A percentile compares a stretch with the other conserved stretches of the same genome.
Conservation (phyloP, 1,140 invertebrate genomes). For the Drosophila malerkotliana region DNA sequence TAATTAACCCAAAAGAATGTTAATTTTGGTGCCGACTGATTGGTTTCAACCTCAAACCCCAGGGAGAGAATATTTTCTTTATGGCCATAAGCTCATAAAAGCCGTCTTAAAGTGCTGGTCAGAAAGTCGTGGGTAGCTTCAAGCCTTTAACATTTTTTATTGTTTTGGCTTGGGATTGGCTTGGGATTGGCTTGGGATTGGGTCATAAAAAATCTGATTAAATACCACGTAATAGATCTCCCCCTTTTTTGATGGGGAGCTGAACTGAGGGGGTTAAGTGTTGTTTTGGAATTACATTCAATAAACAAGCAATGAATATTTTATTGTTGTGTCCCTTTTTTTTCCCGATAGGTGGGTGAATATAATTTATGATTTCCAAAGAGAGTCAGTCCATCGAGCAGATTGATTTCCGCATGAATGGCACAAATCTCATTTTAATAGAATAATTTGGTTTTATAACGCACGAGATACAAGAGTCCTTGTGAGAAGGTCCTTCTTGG, state of each 20-base stretch:
- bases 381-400: constrained; percentile 23
- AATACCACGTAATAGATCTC: constrained; percentile 81
- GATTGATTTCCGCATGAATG: constrained; percentile 79
- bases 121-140: not conserved
- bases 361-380: constrained; percentile 69
- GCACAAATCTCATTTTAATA: constrained; percentile 80
- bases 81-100: constrained; percentile 73
- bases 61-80: constrained; percentile 68
- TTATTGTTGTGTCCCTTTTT: constrained; percentile 70
- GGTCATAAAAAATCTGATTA: constrained; percentile 81
- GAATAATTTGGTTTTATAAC: constrained; percentile 76
- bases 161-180: constrained; percentile 24
- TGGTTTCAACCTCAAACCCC: constrained; percentile 34
- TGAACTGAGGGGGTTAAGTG: constrained; percentile 72
- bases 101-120: constrained; percentile 27
- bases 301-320: constrained; percentile 81
- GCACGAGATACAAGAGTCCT: not conserved
- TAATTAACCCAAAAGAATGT: constrained; percentile 41
- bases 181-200: constrained; percentile 1
- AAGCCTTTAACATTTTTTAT: constrained; percentile 82
- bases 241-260: constrained; percentile 31
- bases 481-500: no score
- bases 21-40: constrained; percentile 52
- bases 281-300: constrained; percentile 78
- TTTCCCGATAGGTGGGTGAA: constrained; percentile 41